phyloP scores from a whole-genome alignment of 2,113 vertebrate genomes.

The Coturnix japonica region DNA sequence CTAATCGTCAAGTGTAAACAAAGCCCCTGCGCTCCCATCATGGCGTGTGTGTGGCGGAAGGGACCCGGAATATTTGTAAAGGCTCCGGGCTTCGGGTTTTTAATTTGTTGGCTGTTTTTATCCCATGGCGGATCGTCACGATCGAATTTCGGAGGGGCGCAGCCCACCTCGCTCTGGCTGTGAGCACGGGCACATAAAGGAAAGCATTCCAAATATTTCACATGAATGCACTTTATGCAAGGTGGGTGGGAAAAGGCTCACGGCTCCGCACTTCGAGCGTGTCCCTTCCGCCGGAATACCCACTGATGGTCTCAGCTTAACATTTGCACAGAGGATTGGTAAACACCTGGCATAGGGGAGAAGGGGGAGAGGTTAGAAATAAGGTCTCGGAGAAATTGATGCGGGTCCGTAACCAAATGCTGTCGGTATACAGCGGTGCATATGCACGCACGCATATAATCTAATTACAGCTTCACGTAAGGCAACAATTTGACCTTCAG shows the following conservation, averaged over 20 bases:
- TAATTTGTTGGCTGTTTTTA: neutral
- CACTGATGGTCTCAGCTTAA: neutral
- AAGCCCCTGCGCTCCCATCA: constrained; percentile 38
- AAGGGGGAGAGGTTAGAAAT: constrained; percentile 46
- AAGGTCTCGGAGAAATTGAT: constrained; percentile 34
- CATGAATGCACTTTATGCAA: constrained; percentile 60
- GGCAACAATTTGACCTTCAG: constrained; percentile 93
- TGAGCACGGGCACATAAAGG: constrained; percentile 21
- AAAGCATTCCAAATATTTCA: constrained; percentile 67
- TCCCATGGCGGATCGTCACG: neutral
- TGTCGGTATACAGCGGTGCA: neutral
- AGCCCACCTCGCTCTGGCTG: neutral
- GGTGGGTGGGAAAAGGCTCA: constrained; percentile 56
- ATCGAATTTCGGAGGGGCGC: constrained; percentile 9
- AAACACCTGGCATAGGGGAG: constrained; percentile 7
- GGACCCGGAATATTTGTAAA: neutral
- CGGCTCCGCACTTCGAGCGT: neutral
- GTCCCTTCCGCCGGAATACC: neutral
- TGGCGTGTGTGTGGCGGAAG: constrained; percentile 23
- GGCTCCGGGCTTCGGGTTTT: neutral
- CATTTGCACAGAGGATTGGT: neutral
- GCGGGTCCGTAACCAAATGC: constrained; percentile 27
- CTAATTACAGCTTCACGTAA: constrained; percentile 87
- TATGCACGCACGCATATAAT: constrained; percentile 48
- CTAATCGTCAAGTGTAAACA: constrained; percentile 25